These are phyloP conservation scores for Ophioderma brevispina DNA, from an alignment of 35 echinoderm and acorn worm species.

Conservation along the genomic window DNA sequence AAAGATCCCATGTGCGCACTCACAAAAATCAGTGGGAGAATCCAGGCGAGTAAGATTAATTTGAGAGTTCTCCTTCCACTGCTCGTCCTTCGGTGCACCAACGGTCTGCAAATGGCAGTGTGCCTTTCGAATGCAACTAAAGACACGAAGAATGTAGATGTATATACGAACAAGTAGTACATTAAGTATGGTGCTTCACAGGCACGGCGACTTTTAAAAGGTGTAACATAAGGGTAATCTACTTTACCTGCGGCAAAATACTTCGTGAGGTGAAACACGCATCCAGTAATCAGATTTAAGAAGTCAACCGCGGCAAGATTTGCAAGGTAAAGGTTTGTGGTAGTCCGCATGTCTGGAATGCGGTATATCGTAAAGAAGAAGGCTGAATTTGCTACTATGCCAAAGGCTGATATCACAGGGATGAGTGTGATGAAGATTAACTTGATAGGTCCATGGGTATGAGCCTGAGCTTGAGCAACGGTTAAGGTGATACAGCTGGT, in stretches of 20 bases:
- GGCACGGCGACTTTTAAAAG: not conserved
- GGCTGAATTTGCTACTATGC: not conserved
- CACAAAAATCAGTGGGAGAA: not conserved
- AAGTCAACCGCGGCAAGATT: not conserved
- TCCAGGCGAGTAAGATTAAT: not conserved
- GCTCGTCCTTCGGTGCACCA: not conserved
- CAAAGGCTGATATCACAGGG: not conserved
- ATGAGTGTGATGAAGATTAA: not conserved
- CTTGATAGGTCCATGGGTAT: too few species aligned
- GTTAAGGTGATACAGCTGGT: too few species aligned
- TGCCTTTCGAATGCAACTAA: not conserved
- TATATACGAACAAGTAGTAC: not conserved
- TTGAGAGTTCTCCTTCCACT: not conserved
- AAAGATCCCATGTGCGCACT: not conserved
- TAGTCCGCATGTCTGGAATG: not conserved
- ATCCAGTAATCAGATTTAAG: not conserved
- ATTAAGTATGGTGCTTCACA: not conserved
- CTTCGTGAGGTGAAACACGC: not conserved
- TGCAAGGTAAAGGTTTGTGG: not conserved
- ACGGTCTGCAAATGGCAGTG: not conserved
- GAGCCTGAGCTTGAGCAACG: too few species aligned
- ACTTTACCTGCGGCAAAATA: not conserved
- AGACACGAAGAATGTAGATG: not conserved
- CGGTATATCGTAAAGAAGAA: not conserved
- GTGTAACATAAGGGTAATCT: not conserved